Base-by-base conservation (phyloP, 1,140 invertebrate species). In the Lepidurus arcticus region DNA sequence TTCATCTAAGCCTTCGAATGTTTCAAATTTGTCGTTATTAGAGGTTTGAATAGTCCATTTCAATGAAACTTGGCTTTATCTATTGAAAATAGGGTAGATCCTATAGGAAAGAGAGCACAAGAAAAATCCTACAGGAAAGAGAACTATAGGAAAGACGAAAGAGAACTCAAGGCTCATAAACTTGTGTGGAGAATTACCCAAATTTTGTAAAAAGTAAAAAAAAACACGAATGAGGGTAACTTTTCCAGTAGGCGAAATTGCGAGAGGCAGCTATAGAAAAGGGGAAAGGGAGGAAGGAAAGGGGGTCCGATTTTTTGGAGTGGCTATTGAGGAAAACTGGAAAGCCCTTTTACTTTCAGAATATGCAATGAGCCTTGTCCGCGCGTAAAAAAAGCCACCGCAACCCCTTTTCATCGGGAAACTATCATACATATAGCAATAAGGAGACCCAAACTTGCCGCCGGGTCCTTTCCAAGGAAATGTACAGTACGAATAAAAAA, bases 341-440 rank as follows among this genome's bases (percentile, higher is more conserved):
- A 65, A 65, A 65, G 53, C 53, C 53, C 53, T 65, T 65, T 65
- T 65, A 65, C 53, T 65, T 65, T 65, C 53, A 65, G 53, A 65
- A 65, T 65, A 65, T 21, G 53, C 53, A 65, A 16, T 65, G 53
- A 16, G 53, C 53, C 53, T 65, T 65, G 21, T 65, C 53, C 53
- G 16, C 13, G 53, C 34, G 21, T 65, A 65, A 65, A 65, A 65
- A 65, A 65, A 21, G 21, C 53, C 53, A 65, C n/a, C 16, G 53
- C 53, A 65, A 65, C 53, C 53, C 53, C 53, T 16, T 65, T 65
- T 65, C 53, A 65, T 65, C 53, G 53, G 53, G 53, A 65, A 65
- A 65, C 53, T 65, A 65, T 65, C 21, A 65, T 65, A 65, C n/a
- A 65, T 65, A 65, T 65, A 65, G 53, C 53, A 65, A 65, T 65